These are phyloP conservation scores for Coregonus clupeaformis DNA, from an alignment of 2,113 vertebrate species.

Conservation along the genomic window DNA sequence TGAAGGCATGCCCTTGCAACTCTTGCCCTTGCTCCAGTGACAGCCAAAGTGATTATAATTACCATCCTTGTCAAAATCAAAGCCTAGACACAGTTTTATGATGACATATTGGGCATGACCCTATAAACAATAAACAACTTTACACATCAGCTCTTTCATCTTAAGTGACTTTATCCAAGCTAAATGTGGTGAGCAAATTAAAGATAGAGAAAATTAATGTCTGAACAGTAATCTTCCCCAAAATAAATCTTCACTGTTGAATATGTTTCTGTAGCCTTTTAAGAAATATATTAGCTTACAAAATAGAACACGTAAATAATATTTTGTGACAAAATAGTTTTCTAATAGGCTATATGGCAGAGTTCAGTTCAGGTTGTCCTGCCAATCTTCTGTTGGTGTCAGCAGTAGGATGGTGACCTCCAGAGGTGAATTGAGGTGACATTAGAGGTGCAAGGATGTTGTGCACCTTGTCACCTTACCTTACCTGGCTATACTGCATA, in stretches of 20 bases:
- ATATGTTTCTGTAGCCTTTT: no score
- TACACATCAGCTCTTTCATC: not conserved
- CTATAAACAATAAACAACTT: slow-evolving; percentile 22
- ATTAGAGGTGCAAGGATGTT: no score
- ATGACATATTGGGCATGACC: slow-evolving; percentile 15
- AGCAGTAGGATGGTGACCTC: no score
- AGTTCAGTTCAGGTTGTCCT: no score
- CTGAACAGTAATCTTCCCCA: not conserved
- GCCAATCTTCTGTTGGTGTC: no score
- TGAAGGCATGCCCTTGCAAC: slow-evolving; percentile 19
- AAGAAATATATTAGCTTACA: no score
- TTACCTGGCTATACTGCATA: no score
- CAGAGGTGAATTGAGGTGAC: no score
- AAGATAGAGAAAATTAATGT: not conserved
- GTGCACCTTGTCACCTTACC: no score
- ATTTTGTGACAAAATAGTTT: no score
- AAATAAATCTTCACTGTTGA: not conserved
- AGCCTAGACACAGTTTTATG: slow-evolving; percentile 35
- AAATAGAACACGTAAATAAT: no score
- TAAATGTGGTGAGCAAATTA: not conserved
- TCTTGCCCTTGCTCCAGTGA: slow-evolving; percentile 25
- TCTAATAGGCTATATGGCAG: no score
- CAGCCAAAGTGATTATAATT: slow-evolving; percentile 33
- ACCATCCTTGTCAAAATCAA: not conserved
- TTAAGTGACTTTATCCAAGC: not conserved